Evolutionary conservation across 2,797 vertebrate species (phyloP), one percentile per base, ranked within the genome.

Genomic region (Pseudotriccus pelzelni): DNA sequence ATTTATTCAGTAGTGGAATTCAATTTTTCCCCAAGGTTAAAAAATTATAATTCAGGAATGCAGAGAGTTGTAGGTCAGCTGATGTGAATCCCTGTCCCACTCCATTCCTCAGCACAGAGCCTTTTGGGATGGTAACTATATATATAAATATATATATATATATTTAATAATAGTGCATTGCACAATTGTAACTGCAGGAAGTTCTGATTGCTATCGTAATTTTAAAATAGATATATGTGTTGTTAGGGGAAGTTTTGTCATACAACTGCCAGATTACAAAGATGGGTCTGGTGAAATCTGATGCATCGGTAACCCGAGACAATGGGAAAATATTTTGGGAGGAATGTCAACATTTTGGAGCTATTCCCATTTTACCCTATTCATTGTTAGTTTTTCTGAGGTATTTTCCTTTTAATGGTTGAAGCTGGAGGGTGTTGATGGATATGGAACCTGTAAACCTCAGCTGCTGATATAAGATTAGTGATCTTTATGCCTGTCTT

Each of bases 21-120:
- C 84, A 52, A 77, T 88, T 94, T 88, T 64, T 21, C 78, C 91
- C 74, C 87, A 91, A 94, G 87, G 91, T 95, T 94, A 94, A 78
- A 93, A 91, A 90, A 66, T 86, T 25, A 23, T 91, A 93, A 84
- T 93, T 93, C 41, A 23, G 58, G 55, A 91, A 47, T 55, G 50
- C 68, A 66, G 84, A 70, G 77, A 34, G 39, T 81, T 90, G 32
- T 74, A 87, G 77, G 87, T 87, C 60, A 58, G 39, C 36, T 86
- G 69, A 76, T 1, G 2, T n/a, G 77, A 56, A 59, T 84, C 59
- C 34, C 21, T 27, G 1, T 80, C 20, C 46, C 36, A 21, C 25
- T 78, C 39, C 12, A 5, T 32, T 75, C 58, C 46, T 36, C 68
- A 81, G 27, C 53, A 39, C 27, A 49, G 25, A 66, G 39, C 49